Base-by-base conservation (phyloP, 1,140 invertebrate species). In the Pseudobourletiella spinata region DNA sequence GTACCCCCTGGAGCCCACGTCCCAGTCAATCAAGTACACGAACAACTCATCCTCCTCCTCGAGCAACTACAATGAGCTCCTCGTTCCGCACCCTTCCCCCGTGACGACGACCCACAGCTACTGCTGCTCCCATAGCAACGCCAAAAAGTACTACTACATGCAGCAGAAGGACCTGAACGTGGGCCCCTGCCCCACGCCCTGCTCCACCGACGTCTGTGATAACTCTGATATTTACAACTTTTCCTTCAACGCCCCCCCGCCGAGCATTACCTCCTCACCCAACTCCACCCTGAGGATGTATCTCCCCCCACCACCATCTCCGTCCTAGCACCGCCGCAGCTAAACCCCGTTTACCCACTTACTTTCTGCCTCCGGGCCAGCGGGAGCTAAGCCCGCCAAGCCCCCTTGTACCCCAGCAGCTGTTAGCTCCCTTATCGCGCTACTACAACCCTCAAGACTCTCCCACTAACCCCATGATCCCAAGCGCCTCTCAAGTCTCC, bases 161-260 rank as follows among this genome's bases (percentile, higher is more conserved):
- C 11, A 22, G 18, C 6, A 4, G 6, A 52, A 22, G 28, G 24
- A 22, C 3, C 28, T 52, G 3, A 6, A 4, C n/a, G 77, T 84
- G 87, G 67, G 89, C 89, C 1, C 92, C 92, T 18, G 91, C 91
- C 1, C 91, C 91, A 95, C 92, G 6, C 92, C 93, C 0, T 95
- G 91, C 74, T 91, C 89, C 67, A 95, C 93, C 2, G 92, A 95
- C 73, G 87, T 94, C 14, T 92, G 88, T 74, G 89, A 93, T 71
- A 91, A 65, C 70, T 88, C 86, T 2, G 88, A 91, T 46, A 65
- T 68, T 48, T 67, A 67, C 48, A 30, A 54, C 30, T 35, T 67
- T 69, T 25, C 50, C 29, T 52, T 52, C 22, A 25, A 52, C 24
- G 67, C 66, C 8, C 69, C 71, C n/a, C 69, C 69, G 11, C 70